A percentile compares a stretch with the other conserved stretches of the same genome.
These are phyloP conservation scores for Galemys pyrenaicus DNA, from an alignment of 2,113 vertebrate species.

Conservation along the genomic window DNA sequence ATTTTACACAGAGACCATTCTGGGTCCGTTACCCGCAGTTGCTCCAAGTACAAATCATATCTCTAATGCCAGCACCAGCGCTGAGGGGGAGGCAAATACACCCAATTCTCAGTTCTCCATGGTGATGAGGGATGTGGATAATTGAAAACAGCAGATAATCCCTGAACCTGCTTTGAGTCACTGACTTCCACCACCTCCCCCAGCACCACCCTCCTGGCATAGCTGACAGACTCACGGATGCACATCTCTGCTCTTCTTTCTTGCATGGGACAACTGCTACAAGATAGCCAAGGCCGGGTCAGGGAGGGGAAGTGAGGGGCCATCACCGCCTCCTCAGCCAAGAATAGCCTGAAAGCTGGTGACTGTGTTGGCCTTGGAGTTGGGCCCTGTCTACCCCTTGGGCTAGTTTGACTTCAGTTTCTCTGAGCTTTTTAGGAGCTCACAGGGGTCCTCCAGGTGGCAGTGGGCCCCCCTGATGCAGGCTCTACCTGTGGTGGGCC, in stretches of 20 bases:
- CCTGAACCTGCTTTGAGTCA: conserved; percentile 71
- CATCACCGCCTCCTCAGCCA: background rate
- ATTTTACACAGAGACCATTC: background rate
- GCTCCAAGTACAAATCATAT: conserved; percentile 56
- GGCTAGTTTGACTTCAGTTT: background rate
- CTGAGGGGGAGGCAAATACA: conserved; percentile 71
- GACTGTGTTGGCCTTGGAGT: background rate
- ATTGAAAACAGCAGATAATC: conserved; percentile 68
- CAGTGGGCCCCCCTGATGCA: background rate
- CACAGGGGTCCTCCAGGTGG: background rate
- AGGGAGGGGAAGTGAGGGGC: background rate
- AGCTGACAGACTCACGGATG: conserved; percentile 22
- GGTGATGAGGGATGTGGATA: conserved; percentile 66
- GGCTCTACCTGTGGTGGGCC: background rate
- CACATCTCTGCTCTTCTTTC: background rate
- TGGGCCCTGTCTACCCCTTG: background rate
- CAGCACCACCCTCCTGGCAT: background rate
- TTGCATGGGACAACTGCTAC: too few relatives aligned
- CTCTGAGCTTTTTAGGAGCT: background rate
- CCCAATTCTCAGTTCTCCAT: conserved; percentile 71
- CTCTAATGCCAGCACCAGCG: conserved; percentile 35
- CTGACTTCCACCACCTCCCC: conserved; percentile 51
- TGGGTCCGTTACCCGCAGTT: conserved; percentile 47
- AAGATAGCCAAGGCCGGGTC: background rate
- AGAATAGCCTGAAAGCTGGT: background rate